These are phyloP conservation scores for Myiopsitta monachus DNA, from an alignment of 2,113 vertebrate species.

Conservation along the genomic window DNA sequence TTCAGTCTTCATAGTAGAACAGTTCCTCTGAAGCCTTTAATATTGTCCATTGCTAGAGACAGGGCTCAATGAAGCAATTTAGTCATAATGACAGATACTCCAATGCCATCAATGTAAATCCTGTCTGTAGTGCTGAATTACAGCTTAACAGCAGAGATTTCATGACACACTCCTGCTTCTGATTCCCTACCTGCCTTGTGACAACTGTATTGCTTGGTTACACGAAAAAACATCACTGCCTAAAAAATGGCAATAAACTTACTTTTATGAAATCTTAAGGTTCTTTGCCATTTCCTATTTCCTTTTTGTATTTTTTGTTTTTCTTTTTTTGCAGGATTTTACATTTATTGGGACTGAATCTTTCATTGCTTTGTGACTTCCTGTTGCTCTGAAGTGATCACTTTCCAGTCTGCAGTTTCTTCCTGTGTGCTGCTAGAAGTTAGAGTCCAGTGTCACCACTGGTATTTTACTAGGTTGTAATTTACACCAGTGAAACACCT, in stretches of 20 bases:
- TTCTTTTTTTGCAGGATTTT: neutral
- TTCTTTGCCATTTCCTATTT: neutral
- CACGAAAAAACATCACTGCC: neutral
- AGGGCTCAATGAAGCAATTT: neutral
- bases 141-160: constrained; percentile 10
- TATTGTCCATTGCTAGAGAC: neutral
- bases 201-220: constrained; percentile 8
- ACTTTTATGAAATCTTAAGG: neutral
- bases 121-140: constrained; percentile 26
- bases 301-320: neutral
- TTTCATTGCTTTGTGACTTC: neutral
- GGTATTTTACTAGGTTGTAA: neutral
- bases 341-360: neutral
- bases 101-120: constrained; percentile 16
- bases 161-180: neutral
- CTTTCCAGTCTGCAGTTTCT: neutral
- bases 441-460: neutral
- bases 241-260: neutral
- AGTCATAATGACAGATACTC: neutral
- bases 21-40: neutral
- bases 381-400: neutral
- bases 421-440: neutral
- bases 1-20: neutral
- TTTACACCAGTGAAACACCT: neutral
- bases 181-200: neutral